These are phyloP conservation scores for Ceyx cyanopectus DNA, from an alignment of 2,113 vertebrate genomes.

Conservation along the genomic window DNA sequence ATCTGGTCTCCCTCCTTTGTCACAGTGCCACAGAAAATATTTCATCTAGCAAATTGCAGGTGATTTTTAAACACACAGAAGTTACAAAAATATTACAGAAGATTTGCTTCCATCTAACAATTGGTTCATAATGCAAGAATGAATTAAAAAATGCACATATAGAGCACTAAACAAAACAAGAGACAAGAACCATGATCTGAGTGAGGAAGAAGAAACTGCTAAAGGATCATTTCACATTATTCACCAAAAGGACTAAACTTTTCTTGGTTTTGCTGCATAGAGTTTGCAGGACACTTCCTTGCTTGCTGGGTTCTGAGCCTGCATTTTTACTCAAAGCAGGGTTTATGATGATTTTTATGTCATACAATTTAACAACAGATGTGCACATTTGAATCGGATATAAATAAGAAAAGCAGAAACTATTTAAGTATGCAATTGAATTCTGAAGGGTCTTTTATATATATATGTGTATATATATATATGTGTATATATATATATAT, in stretches of 20 bases:
- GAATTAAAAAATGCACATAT: neutral
- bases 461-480: neutral
- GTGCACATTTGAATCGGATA: neutral
- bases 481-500: too few relatives aligned
- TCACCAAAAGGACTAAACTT: neutral
- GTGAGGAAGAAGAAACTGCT: neutral
- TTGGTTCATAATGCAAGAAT: neutral
- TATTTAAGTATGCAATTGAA: neutral
- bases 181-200: neutral
- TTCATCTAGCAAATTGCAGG: slow-evolving; percentile 34
- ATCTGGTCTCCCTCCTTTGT: slow-evolving; percentile 19
- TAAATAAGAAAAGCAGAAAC: neutral
- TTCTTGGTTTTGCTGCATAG: neutral
- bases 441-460: neutral
- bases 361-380: slow-evolving; percentile 3
- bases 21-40: slow-evolving; percentile 57
- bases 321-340: neutral
- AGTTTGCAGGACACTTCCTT: neutral
- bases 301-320: neutral
- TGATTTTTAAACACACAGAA: slow-evolving; percentile 43
- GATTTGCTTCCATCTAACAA: neutral
- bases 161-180: neutral
- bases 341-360: neutral
- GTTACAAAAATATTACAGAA: slow-evolving; percentile 14
- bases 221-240: neutral